Base-by-base conservation (phyloP, 2,888 invertebrate genomes). In the Polia nebulosa region DNA sequence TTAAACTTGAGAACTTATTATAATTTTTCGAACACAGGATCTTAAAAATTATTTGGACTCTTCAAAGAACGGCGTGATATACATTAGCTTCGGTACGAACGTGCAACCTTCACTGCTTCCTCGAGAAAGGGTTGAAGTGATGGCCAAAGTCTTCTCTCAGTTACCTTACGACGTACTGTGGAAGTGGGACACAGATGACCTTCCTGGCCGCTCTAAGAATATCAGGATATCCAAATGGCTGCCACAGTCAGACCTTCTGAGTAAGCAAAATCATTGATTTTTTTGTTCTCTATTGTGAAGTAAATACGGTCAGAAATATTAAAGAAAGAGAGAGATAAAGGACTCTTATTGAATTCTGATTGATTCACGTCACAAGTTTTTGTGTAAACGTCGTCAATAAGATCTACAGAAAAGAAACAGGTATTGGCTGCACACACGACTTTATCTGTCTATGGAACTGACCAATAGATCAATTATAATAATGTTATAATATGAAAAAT, bases 31-130 rank as follows among this genome's bases (percentile, higher is more conserved):
- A 11, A 82, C 92, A 29, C 73, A 94, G 93, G 91, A 92, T 32
- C 78, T 95, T 0, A 87, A 93, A 81, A 67, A 78, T 0, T 93
- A 89, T 71, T 70, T 95, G 17, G 92, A 94, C 68, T 86, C 87
- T 1, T 92, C 95, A 3, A 86, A 88, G 39, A 81, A 91, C 44
- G 95, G 95, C 0, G 93, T 94, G 0, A 91, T 96, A 29, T 94
- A 92, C 75, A 88, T 96, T 27, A 95, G 95, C 78, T 89, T 95
- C 68, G 96, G 96, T 0, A 91, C 94, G 6, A 93, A 92, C 44
- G 88, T 92, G 0, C 84, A 87, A 36, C 88, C 92, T 5, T 86
- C 89, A 0, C 29, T 86, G 0, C 75, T 96, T 25, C 88, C 93
- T 3, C 75, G 81, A 20, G 86, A 91, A 44, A 90, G 78, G 60